phyloP scores from a whole-genome alignment of 2,113 vertebrate genomes.

The Pan paniscus region DNA sequence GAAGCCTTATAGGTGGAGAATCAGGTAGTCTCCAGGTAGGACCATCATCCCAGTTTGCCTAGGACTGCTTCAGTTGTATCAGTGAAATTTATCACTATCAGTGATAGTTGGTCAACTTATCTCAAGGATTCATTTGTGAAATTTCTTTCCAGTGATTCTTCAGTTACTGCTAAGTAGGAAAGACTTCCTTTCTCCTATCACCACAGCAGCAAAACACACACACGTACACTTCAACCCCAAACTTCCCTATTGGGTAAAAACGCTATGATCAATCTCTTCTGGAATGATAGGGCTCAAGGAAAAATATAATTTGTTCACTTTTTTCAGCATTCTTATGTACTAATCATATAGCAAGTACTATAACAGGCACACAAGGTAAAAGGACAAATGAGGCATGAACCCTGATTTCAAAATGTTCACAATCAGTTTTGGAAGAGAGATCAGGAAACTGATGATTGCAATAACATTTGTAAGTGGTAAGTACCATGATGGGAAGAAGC shows the following conservation, averaged over 20 bases:
- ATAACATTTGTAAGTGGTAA: not conserved
- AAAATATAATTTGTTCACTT: not conserved
- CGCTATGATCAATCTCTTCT: not conserved
- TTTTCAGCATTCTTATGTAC: not conserved
- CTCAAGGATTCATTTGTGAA: not conserved
- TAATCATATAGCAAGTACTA: not conserved
- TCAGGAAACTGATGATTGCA: not conserved
- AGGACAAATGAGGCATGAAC: not conserved
- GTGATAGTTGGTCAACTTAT: not conserved
- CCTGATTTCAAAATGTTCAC: not conserved
- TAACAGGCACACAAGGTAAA: not conserved
- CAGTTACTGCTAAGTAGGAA: not conserved
- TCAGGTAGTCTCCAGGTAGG: not conserved
- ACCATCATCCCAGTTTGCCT: not conserved
- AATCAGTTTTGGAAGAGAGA: not conserved
- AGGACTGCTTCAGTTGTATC: not conserved
- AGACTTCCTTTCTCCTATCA: not conserved
- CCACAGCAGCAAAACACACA: not conserved
- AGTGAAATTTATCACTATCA: not conserved
- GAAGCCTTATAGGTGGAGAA: not conserved
- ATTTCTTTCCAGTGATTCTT: not conserved
- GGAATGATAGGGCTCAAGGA: not conserved
- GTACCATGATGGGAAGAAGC: not conserved
- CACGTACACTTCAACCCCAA: not conserved
- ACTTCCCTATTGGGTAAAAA: not conserved